Conservation (phyloP, 2,113 vertebrate species). For the Dasyornis broadbenti region DNA sequence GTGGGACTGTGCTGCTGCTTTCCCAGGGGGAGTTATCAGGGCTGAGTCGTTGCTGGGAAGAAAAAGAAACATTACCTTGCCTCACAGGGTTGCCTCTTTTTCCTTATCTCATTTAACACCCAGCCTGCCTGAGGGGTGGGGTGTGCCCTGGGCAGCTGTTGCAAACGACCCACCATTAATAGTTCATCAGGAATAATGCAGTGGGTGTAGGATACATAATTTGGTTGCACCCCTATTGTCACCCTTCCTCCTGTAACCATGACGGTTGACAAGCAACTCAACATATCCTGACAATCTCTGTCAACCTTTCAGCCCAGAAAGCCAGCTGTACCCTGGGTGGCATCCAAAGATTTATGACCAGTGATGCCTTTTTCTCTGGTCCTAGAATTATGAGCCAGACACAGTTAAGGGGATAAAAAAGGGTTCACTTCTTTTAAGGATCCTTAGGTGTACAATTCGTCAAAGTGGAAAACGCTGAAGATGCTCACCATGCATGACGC, state of each 20-base stretch:
- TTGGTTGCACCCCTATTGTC: background rate
- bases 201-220: background rate
- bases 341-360: background rate
- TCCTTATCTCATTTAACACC: background rate
- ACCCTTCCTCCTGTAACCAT: background rate
- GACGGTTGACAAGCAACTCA: background rate
- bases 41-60: no score
- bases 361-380: no score
- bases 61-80: no score
- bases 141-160: background rate
- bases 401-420: no score
- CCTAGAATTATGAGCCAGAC: no score
- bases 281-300: background rate
- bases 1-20: no score
- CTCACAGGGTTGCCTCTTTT: background rate
- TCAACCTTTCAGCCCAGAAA: background rate
- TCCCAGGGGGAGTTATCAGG: no score
- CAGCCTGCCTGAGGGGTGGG: background rate
- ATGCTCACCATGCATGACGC: no score
- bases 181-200: background rate
- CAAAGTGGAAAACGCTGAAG: no score
- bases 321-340: background rate
- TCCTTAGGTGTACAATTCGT: no score
- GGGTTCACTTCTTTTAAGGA: no score
- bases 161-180: background rate